Evolutionary conservation across 1,140 invertebrate genomes (phyloP), one percentile per base, ranked within the genome.

Genomic region (Saccostrea echinata): DNA sequence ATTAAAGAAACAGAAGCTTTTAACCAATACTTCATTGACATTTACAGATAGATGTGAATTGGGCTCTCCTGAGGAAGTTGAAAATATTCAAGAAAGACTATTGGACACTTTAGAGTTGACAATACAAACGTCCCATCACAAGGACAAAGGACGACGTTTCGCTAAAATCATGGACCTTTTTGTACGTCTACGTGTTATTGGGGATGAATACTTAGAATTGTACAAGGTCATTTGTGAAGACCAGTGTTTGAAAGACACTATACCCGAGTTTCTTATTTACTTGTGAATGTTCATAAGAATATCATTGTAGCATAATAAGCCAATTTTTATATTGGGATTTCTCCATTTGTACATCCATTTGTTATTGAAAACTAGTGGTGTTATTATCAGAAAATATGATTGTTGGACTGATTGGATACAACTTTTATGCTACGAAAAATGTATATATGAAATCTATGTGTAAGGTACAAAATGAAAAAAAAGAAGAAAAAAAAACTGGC

Each of bases 61-160:
- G 55, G 84, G 88, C 11, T 84, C 91, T 43, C 84, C 84, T 6
- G 88, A 85, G 9, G 35, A 86, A 13, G 91, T 93, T 12, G 91
- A 92, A 82, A 86, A 89, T 33, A 91, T 93, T 27, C 91, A 93
- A 80, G 91, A 89, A 90, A 84, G 51, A 24, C 80, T 93, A 57
- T 55, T 92, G 1, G 61, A 61, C 2, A 68, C 61, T 51, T 53
- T 85, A 24, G 57, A 68, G 33, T 51, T 51, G 4, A 68, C 68
- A 16, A 18, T 85, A 27, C 30, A 35, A 18, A 51, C n/a, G 35
- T 68, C 57, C 13, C 68, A 85, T 68, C n/a, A 68, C 33, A 0
- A 12, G 43, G 35, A 85, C 18, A 68, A 85, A 85, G 84, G 61
- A 68, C 9, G 43, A n/a, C 21, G 33, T 13, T 68, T 85, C 8